Evolutionary conservation across 2,113 vertebrate genomes (phyloP).

Genomic region (Capreolus pygargus): DNA sequence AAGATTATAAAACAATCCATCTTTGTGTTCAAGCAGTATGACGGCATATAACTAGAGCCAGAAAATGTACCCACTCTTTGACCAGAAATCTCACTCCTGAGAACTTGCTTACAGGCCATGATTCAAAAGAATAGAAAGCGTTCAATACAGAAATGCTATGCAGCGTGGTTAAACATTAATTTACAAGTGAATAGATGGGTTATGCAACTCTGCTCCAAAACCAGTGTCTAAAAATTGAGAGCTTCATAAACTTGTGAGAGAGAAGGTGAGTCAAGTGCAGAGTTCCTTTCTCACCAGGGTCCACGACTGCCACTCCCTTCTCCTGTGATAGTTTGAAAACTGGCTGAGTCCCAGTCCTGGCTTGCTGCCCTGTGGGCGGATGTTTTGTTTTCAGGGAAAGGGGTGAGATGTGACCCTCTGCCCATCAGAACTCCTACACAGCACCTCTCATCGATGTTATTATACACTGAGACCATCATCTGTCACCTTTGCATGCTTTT

Average conservation of each 20-base stretch:
- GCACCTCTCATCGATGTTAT: rapidly evolving
- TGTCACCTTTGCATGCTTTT: rapidly evolving
- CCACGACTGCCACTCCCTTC: rapidly evolving
- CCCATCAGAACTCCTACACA: background rate
- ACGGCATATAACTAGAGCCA: background rate
- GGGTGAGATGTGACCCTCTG: background rate
- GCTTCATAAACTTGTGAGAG: background rate
- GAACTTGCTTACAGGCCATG: background rate
- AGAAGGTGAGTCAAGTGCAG: too few relatives aligned
- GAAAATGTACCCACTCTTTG: background rate
- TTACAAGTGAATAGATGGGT: background rate
- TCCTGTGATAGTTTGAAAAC: background rate
- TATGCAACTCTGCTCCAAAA: background rate
- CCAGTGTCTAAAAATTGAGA: background rate
- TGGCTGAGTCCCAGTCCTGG: background rate
- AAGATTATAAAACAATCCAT: background rate
- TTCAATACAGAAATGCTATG: background rate
- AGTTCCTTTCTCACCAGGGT: background rate
- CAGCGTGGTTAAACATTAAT: background rate
- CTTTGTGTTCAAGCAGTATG: background rate
- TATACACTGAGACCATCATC: rapidly evolving
- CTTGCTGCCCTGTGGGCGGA: rapidly evolving
- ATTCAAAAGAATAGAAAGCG: background rate
- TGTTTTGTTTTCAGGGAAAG: background rate
- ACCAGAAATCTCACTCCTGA: background rate